Percentiles rank a stretch among this genome's conserved stretches.
Conservation (phyloP, 2,797 vertebrate genomes). For the Knipowitschia caucasica region DNA sequence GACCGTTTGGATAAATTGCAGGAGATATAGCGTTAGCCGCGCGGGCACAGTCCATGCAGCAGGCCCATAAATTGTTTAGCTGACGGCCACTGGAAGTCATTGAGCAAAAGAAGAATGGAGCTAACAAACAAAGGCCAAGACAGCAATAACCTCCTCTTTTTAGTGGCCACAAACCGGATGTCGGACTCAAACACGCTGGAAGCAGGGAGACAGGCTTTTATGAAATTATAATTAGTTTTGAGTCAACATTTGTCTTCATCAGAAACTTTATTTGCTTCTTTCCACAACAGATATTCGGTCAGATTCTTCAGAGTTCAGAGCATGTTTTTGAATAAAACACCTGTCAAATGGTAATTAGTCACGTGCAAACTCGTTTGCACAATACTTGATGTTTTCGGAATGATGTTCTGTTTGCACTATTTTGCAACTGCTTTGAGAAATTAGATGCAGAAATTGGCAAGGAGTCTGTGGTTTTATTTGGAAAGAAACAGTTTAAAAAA, state of each 20-base stretch:
- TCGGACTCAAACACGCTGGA: conserved; percentile 13
- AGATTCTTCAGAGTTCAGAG: background rate
- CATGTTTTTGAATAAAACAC: conserved; percentile 11
- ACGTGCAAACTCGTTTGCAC: background rate
- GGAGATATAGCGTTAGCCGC: conserved; percentile 33
- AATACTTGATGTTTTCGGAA: background rate
- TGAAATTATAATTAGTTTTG: conserved; percentile 37
- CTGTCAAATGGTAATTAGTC: conserved; percentile 9
- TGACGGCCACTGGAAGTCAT: conserved; percentile 33
- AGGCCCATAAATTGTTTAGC: conserved; percentile 45
- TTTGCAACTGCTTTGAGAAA: background rate
- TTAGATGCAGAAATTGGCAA: background rate
- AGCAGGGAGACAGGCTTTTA: conserved; percentile 25
- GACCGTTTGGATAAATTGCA: conserved; percentile 35
- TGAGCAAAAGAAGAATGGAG: conserved; percentile 35
- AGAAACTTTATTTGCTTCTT: background rate
- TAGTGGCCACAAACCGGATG: conserved; percentile 32
- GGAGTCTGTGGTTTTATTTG: background rate
- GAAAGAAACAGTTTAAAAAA: background rate
- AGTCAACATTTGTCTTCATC: conserved; percentile 12
- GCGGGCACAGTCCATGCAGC: conserved; percentile 29
- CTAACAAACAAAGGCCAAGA: conserved; percentile 31
- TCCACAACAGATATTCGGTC: background rate
- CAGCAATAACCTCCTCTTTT: conserved; percentile 29
- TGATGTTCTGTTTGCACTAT: background rate